Percentiles rank a stretch among this genome's conserved stretches.
These are phyloP conservation scores for Aphidius colemani DNA, from an alignment of 2,888 invertebrate species.

Conservation along the genomic window DNA sequence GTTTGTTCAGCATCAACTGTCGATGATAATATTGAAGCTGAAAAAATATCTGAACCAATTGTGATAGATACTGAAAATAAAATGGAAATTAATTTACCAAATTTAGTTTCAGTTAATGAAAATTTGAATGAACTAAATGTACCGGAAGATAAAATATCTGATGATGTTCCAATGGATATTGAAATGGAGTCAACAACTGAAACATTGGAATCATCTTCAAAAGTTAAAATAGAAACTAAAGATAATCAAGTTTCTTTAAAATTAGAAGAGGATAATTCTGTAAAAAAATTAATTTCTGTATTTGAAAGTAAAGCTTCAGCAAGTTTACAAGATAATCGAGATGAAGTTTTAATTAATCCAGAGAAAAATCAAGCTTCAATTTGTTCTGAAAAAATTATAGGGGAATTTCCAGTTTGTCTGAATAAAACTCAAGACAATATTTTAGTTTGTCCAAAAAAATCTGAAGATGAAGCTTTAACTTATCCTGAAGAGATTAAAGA, in stretches of 20 bases:
- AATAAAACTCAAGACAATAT: too few relatives aligned
- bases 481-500: neutral
- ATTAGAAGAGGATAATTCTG: too few relatives aligned
- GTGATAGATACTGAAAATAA: too few relatives aligned
- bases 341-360: neutral
- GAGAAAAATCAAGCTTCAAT: neutral
- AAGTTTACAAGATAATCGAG: neutral
- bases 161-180: neutral
- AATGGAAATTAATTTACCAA: too few relatives aligned
- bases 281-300: too few relatives aligned
- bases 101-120: too few relatives aligned
- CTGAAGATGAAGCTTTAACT: too few relatives aligned
- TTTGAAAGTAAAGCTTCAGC: neutral
- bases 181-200: neutral
- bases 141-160: neutral
- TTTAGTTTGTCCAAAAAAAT: too few relatives aligned
- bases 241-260: too few relatives aligned
- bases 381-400: neutral
- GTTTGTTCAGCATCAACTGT: neutral
- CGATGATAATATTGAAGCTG: slow-evolving; percentile 3
- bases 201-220: neutral
- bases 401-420: neutral
- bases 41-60: neutral
- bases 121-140: too few relatives aligned
- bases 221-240: too few relatives aligned